These are phyloP conservation scores for Thymelicus acteon DNA, from an alignment of 2,888 invertebrate species.

Conservation along the genomic window DNA sequence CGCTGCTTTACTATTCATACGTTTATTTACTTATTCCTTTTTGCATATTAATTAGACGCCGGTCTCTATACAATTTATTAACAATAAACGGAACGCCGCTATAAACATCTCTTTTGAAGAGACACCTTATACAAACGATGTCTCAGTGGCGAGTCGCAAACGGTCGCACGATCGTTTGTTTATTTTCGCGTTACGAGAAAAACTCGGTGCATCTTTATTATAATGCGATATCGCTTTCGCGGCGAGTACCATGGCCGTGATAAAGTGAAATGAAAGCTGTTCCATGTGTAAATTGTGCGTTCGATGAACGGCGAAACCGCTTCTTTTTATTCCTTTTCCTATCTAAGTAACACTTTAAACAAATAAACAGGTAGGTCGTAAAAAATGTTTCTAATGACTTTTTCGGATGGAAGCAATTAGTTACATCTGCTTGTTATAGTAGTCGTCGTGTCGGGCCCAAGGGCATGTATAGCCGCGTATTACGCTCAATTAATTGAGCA, in stretches of 20 bases:
- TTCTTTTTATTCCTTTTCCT: slow-evolving; percentile 5
- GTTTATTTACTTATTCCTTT: slow-evolving; percentile 44
- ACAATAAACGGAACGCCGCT: slow-evolving; percentile 38
- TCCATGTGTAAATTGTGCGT: slow-evolving; percentile 29
- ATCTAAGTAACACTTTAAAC: background rate
- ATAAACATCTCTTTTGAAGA: slow-evolving; percentile 24
- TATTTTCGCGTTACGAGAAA: slow-evolving; percentile 29
- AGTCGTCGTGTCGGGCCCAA: background rate
- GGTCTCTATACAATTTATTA: slow-evolving; percentile 41
- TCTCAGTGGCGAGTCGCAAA: slow-evolving; percentile 11
- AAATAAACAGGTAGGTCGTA: slow-evolving; percentile 1
- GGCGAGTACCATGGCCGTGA: slow-evolving; percentile 17
- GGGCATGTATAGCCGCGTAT: slow-evolving; percentile 10
- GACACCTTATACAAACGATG: slow-evolving; percentile 18
- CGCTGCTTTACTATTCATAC: slow-evolving; percentile 35
- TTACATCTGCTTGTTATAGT: slow-evolving; percentile 13
- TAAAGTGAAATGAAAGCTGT: slow-evolving; percentile 29
- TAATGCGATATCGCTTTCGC: slow-evolving; percentile 31
- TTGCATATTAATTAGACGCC: slow-evolving; percentile 53
- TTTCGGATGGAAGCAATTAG: slow-evolving; percentile 22
- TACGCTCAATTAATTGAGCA: slow-evolving; percentile 28
- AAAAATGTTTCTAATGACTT: slow-evolving; percentile 15
- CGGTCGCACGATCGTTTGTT: slow-evolving; percentile 23
- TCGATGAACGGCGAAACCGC: slow-evolving; percentile 16
- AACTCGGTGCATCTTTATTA: slow-evolving; percentile 28